These are phyloP conservation scores for Macquaria ambigua DNA, from an alignment of 2,113 vertebrate species.

Conservation along the genomic window DNA sequence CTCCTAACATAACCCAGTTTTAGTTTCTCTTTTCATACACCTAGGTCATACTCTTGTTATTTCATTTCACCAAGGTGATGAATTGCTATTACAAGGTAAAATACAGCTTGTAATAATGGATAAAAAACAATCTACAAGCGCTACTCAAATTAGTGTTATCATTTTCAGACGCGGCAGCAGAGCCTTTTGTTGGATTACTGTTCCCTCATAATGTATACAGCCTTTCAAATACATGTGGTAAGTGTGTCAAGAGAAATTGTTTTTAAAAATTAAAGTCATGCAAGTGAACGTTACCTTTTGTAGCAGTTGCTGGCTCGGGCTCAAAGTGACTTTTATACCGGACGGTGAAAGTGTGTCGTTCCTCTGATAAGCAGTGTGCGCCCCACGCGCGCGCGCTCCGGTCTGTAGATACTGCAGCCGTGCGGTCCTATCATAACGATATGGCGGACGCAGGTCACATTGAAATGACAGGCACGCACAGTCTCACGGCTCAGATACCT, in stretches of 20 bases:
- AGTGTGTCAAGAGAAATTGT: not conserved
- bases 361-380: slow-evolving; percentile 41
- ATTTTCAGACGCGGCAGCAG: too few species aligned
- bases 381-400: slow-evolving; percentile 34
- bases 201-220: not conserved
- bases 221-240: rapidly evolving
- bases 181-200: not conserved
- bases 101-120: not conserved
- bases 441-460: slow-evolving; percentile 85
- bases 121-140: too few species aligned
- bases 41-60: rapidly evolving
- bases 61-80: rapidly evolving
- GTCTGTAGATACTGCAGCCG: slow-evolving; percentile 48
- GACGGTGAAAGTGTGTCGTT: slow-evolving; percentile 26
- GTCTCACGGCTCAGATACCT: not conserved
- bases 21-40: slow-evolving; percentile 5
- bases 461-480: slow-evolving; percentile 41
- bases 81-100: not conserved
- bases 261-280: not conserved
- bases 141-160: not conserved
- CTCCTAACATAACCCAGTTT: slow-evolving; percentile 1
- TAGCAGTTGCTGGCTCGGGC: slow-evolving; percentile 18
- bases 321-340: slow-evolving; percentile 62
- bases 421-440: slow-evolving; percentile 60
- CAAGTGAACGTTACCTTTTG: slow-evolving; percentile 46